Percentiles rank a stretch among this genome's conserved stretches.
phyloP scores from a whole-genome alignment of 1,140 invertebrate genomes.

The Andricus grossulariae region DNA sequence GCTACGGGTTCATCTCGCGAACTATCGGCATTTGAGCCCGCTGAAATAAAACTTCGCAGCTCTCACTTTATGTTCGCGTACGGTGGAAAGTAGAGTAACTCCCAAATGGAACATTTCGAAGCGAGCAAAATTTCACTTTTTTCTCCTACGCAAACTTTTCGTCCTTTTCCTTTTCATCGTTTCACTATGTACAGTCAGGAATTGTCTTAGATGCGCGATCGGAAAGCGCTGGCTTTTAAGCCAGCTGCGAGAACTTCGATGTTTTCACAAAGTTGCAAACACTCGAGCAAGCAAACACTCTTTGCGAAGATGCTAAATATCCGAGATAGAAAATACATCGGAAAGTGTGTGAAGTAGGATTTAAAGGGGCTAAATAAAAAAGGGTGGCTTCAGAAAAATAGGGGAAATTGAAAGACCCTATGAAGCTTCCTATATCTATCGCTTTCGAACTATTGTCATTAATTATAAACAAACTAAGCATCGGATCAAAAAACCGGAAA shows the following conservation, averaged over 20 bases:
- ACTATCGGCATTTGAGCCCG: conserved; percentile 5
- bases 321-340: conserved; percentile 50
- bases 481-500: no score
- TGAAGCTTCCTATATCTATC: no score
- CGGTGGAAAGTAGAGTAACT: conserved; percentile 23
- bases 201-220: conserved; percentile 36
- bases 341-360: neutral
- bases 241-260: conserved; percentile 48
- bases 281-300: conserved; percentile 9
- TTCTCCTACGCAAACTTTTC: conserved; percentile 6
- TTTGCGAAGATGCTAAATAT: conserved; percentile 36
- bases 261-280: conserved; percentile 41
- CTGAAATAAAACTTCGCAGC: conserved; percentile 23
- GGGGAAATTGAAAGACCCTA: no score
- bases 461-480: no score
- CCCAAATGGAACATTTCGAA: conserved; percentile 23
- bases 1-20: conserved; percentile 3
- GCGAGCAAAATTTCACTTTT: conserved; percentile 23
- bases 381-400: no score
- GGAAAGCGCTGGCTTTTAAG: conserved; percentile 49
- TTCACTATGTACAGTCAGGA: conserved; percentile 7
- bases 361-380: no score
- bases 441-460: no score
- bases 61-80: conserved; percentile 16
- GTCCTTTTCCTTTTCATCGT: neutral